These are phyloP conservation scores for Boulengeromyrus knoepffleri DNA, from an alignment of 2,113 vertebrate genomes.

Conservation along the genomic window DNA sequence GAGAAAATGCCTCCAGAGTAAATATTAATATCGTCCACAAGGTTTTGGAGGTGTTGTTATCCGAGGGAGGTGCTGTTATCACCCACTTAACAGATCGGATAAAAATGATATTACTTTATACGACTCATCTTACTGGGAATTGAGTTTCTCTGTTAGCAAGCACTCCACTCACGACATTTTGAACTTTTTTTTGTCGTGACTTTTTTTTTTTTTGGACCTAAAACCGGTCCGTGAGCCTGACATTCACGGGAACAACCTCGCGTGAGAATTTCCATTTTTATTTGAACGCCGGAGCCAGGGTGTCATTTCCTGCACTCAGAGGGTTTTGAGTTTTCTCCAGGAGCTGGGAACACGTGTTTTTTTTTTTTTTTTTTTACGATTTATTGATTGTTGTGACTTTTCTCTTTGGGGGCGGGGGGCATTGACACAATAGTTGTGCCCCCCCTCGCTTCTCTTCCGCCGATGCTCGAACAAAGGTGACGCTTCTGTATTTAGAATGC, in stretches of 20 bases:
- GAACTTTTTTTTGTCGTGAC: background rate
- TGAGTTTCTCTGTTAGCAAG: background rate
- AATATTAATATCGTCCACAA: background rate
- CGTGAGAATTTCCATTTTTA: slow-evolving; percentile 1
- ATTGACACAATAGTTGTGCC: background rate
- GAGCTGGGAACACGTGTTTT: background rate
- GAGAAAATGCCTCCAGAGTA: background rate
- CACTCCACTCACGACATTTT: background rate
- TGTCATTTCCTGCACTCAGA: background rate
- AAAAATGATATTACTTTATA: background rate
- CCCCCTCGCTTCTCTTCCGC: background rate
- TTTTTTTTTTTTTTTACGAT: slow-evolving; percentile 12
- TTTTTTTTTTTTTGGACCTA: background rate
- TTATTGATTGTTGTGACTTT: background rate
- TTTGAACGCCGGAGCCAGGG: background rate
- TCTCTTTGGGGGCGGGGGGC: background rate
- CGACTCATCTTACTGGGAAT: background rate
- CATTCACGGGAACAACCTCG: background rate
- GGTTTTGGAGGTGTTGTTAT: background rate
- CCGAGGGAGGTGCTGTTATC: background rate
- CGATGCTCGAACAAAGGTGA: background rate
- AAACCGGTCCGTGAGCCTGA: background rate
- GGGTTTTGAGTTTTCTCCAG: background rate
- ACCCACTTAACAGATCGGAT: background rate
- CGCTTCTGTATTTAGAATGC: background rate